Base-by-base conservation (phyloP, 2,113 vertebrate species). In the Pampusana beccarii region DNA sequence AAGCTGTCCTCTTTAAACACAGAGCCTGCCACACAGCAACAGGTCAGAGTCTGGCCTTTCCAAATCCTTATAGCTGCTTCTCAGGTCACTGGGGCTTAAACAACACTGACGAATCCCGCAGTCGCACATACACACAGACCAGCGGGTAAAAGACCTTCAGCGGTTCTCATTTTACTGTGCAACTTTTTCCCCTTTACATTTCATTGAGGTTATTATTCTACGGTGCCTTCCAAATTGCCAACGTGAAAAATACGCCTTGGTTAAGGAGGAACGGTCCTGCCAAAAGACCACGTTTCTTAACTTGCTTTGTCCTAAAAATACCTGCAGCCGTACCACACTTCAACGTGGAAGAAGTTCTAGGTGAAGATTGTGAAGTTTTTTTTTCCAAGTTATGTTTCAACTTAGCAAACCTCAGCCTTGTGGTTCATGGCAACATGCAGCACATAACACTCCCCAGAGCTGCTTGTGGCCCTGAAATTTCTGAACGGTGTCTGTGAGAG, bases 371-470 rank as follows among this genome's bases (percentile, higher is more conserved):
- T 3, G 29, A n/a, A 16, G 11, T 7, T 36, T 64, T 50, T 50
- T 36, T 56, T 61, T 26, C 20, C 7, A 75, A 56, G 29, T 60
- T 8, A 10, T 9, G 8, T 88, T 92, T 72, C 0, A 0, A 44
- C 21, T 62, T 15, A 1, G 44, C 60, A 84, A 80, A 80, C 26
- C 44, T 93, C 46, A 74, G 2, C 3, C 6, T n/a, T 48, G 42
- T 72, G 33, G 25, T 4, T 70, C 64, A 50, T 3, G 18, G 57
- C 26, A 61, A 42, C 16, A 9, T 1, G 6, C 29, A 60, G 64
- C 38, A 61, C 0, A 0, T 4, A 42, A 56, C 20, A 25, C 2
- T 12, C 17, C 11, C 50, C 29, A 75, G 50, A 72, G 9, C 23
- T 40, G 46, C 13, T 31, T 46, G 60, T 70, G 33, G 57, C 29